Percentiles rank a stretch among this genome's conserved stretches.
Evolutionary conservation across 2,113 vertebrate genomes (phyloP).

Genomic region (Tragelaphus strepsiceros): DNA sequence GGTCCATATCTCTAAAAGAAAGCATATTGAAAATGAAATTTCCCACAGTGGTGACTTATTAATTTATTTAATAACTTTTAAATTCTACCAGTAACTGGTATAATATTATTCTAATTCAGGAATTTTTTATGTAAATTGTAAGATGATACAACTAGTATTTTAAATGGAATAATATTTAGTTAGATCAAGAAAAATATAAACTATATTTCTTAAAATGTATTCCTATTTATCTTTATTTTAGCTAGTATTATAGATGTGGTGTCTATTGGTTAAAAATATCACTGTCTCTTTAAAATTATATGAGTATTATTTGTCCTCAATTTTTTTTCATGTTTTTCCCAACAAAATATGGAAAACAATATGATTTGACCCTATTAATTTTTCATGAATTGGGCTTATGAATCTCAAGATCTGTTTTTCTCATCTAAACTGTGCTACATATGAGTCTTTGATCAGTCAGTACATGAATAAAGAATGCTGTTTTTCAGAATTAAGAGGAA

Average conservation of each 20-base stretch:
- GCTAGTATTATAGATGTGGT: neutral
- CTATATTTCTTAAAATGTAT: neutral
- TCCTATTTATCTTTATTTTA: neutral
- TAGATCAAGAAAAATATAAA: neutral
- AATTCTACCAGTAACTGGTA: neutral
- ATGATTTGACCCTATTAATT: conserved; percentile 59
- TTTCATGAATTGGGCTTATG: conserved; percentile 64
- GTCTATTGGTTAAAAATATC: neutral
- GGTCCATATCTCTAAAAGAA: conserved; percentile 7
- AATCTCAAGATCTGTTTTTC: conserved; percentile 60
- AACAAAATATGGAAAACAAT: conserved; percentile 54
- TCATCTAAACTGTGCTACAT: conserved; percentile 59
- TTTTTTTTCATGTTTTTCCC: neutral
- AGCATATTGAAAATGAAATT: conserved; percentile 25
- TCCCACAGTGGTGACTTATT: neutral
- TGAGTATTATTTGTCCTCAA: neutral
- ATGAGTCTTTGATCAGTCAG: conserved; percentile 76
- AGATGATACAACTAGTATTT: neutral
- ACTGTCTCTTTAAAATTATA: neutral
- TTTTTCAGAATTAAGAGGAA: conserved; percentile 76
- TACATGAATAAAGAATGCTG: conserved; percentile 75
- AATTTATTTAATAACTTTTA: neutral
- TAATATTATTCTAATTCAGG: neutral
- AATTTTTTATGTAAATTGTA: neutral
- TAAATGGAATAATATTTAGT: neutral